Percentiles rank a stretch among this genome's conserved stretches.
Conservation (phyloP, 2,797 vertebrate species). For the Sebastes trivittatus region DNA sequence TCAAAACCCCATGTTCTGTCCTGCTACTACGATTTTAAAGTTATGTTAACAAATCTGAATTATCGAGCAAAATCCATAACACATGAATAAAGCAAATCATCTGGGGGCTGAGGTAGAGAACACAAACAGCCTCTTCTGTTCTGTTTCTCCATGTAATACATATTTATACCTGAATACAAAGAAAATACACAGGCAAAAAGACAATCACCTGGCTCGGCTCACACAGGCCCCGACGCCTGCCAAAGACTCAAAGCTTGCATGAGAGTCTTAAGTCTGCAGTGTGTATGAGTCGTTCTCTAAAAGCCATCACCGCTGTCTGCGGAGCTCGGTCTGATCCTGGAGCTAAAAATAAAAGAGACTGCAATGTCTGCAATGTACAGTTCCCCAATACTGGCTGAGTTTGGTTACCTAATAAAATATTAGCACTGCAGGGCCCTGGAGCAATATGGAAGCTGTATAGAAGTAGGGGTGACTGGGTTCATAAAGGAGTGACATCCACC, state of each 20-base stretch:
- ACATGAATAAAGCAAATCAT: conserved; percentile 50
- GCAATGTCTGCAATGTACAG: conserved; percentile 37
- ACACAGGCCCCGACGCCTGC: conserved; percentile 20
- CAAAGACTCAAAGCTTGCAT: conserved; percentile 51
- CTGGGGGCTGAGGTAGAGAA: conserved; percentile 33
- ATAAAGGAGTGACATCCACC: conserved; percentile 36
- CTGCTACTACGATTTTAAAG: conserved; percentile 33
- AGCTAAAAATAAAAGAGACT: conserved; percentile 71
- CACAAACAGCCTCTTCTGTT: conserved; percentile 53
- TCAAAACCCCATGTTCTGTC: background rate
- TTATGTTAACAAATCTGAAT: conserved; percentile 49
- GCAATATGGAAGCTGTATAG: conserved; percentile 10
- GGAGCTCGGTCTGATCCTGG: conserved; percentile 48
- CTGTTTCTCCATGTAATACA: conserved; percentile 50
- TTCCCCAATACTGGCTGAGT: conserved; percentile 33
- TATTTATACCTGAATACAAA: conserved; percentile 63
- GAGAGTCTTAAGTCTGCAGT: conserved; percentile 41
- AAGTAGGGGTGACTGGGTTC: conserved; percentile 30
- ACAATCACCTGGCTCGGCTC: conserved; percentile 63
- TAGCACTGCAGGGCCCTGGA: conserved; percentile 21
- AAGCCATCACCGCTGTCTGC: conserved; percentile 47
- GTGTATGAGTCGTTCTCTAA: conserved; percentile 34
- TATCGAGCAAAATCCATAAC: conserved; percentile 44
- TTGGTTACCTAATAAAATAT: conserved; percentile 57
- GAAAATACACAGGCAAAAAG: conserved; percentile 61